phyloP scores from a whole-genome alignment of 2,797 vertebrate genomes.

The Propithecus perrieri region DNA sequence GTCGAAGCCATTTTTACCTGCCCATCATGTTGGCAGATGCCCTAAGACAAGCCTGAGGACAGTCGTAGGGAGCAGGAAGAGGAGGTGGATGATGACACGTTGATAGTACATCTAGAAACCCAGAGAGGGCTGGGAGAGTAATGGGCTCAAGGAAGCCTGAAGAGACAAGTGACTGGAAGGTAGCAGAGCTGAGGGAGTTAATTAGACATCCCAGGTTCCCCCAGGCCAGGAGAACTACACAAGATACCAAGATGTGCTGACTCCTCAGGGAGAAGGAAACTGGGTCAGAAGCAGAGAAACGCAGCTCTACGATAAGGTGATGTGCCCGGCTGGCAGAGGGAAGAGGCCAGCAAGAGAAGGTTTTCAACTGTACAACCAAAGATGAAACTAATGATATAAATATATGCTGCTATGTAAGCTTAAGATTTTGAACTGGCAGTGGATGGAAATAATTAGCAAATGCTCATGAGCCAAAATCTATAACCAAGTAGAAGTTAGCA shows the following conservation, averaged over 20 bases:
- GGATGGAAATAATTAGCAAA: neutral
- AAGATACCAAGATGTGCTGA: neutral
- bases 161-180: neutral
- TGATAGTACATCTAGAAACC: neutral
- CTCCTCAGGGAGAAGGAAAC: neutral
- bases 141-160: neutral
- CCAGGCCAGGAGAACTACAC: neutral
- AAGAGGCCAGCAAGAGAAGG: neutral
- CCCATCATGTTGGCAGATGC: neutral
- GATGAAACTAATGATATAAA: neutral
- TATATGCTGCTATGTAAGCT: neutral
- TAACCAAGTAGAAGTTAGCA: neutral
- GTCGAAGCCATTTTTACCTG: neutral
- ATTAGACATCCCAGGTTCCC: neutral
- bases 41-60: neutral
- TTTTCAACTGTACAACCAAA: neutral
- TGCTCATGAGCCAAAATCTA: neutral
- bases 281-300: neutral
- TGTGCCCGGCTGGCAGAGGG: neutral
- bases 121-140: neutral
- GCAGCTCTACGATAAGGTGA: neutral
- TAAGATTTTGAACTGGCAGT: neutral
- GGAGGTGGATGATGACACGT: fast-evolving
- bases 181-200: neutral
- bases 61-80: neutral